Conservation (phyloP, 2,797 vertebrate genomes). For the Danio choprae region DNA sequence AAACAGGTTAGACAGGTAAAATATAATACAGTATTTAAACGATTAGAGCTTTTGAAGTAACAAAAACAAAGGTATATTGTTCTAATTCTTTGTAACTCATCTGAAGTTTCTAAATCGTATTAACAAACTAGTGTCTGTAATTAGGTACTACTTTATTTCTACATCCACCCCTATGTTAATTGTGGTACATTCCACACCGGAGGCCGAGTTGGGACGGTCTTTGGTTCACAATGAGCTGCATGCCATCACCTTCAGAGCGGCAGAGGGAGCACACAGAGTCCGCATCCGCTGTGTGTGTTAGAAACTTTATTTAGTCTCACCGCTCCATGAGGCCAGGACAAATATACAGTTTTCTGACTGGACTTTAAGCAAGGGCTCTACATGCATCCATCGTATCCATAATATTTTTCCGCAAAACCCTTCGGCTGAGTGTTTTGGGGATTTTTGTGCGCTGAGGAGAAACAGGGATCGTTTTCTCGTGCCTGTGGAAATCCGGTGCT, state of each 20-base stretch:
- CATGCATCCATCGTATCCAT: slow-evolving; percentile 5
- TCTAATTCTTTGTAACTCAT: rapidly evolving
- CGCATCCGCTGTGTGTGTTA: background rate
- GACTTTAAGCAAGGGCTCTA: background rate
- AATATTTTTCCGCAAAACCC: background rate
- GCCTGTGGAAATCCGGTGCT: slow-evolving; percentile 60
- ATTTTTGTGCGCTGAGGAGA: background rate
- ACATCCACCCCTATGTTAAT: background rate
- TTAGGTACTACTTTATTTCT: background rate
- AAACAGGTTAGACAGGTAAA: background rate
- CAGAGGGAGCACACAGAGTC: slow-evolving; percentile 21
- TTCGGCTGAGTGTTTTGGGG: background rate
- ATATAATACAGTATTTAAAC: background rate
- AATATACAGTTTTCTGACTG: slow-evolving; percentile 4
- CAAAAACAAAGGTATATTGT: background rate
- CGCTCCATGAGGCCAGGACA: slow-evolving; percentile 19
- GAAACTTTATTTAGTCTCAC: slow-evolving; percentile 34
- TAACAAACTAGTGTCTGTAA: background rate
- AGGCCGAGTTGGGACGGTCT: slow-evolving; percentile 58
- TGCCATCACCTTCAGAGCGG: slow-evolving; percentile 75
- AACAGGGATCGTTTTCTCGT: slow-evolving; percentile 44
- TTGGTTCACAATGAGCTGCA: slow-evolving; percentile 43
- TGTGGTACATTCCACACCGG: slow-evolving; percentile 73
- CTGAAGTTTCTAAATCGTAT: background rate
- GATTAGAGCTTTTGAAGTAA: background rate